Evolutionary conservation across 2,113 vertebrate genomes (phyloP).

Genomic region (Ranitomeya imitator): DNA sequence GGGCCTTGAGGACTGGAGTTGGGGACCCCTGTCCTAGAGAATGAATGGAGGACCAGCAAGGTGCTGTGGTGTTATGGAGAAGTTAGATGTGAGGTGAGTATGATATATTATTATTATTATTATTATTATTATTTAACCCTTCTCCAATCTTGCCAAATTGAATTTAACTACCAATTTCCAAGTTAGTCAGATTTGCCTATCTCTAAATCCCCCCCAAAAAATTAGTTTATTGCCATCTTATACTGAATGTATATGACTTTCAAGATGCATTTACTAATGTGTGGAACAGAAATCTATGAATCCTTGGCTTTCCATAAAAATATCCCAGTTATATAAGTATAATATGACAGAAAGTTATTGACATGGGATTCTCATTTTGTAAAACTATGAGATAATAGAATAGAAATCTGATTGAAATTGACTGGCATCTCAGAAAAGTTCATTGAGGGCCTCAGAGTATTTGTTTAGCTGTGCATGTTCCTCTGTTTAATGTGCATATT

Average conservation of each 20-base stretch:
- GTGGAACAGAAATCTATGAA: not conserved
- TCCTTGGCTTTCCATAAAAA: not conserved
- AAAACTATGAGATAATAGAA: conserved; percentile 8
- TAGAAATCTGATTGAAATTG: not conserved
- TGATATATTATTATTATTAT: no score
- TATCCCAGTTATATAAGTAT: not conserved
- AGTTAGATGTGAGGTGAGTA: no score
- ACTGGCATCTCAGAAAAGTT: conserved; percentile 1
- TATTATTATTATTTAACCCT: no score
- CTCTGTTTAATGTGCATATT: not conserved
- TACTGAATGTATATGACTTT: not conserved
- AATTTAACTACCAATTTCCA: no score
- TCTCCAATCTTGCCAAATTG: no score
- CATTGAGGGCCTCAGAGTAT: not conserved
- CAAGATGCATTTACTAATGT: not conserved
- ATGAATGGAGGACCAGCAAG: no score
- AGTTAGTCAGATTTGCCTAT: no score
- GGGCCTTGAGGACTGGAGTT: no score
- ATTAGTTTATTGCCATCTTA: not conserved
- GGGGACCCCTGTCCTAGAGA: no score
- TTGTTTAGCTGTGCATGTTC: conserved; percentile 12
- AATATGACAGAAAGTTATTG: conserved; percentile 17
- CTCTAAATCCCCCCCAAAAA: not conserved
- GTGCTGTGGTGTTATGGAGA: no score
- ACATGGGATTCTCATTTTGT: not conserved